phyloP scores from a whole-genome alignment of 1,140 invertebrate genomes.

The Ostrea denselamellosa region DNA sequence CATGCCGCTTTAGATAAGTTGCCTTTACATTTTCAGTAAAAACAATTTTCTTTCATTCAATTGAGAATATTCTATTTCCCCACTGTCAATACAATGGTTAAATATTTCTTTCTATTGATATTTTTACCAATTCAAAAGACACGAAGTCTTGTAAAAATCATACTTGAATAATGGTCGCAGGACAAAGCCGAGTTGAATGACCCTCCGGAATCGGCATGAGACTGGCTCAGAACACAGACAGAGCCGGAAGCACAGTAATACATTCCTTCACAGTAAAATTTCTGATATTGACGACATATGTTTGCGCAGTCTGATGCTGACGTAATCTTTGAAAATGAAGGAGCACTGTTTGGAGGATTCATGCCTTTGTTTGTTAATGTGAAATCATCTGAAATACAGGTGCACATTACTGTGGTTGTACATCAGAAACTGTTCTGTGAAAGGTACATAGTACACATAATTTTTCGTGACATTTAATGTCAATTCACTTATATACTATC shows the following conservation, averaged over 20 bases:
- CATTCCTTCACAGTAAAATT: conserved; percentile 39
- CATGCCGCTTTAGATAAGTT: too few species aligned
- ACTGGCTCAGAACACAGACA: conserved; percentile 22
- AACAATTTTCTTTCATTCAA: too few species aligned
- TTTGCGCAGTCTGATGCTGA: conserved; percentile 4
- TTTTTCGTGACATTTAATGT: too few species aligned
- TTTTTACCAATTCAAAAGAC: too few species aligned
- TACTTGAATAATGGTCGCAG: conserved; percentile 46
- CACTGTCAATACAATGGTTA: too few species aligned
- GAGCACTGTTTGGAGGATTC: neutral
- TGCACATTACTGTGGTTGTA: too few species aligned
- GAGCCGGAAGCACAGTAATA: conserved; percentile 38
- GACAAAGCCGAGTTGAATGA: neutral
- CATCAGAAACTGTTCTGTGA: too few species aligned
- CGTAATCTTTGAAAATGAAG: neutral
- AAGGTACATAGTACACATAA: too few species aligned
- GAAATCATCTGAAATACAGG: neutral
- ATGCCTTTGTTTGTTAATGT: conserved; percentile 20
- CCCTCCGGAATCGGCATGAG: conserved; percentile 9
- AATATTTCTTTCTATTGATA: too few species aligned
- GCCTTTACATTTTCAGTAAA: too few species aligned
- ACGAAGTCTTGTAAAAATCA: neutral
- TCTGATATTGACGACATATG: neutral
- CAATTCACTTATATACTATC: too few species aligned
- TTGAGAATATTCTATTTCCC: too few species aligned